Evolutionary conservation across 2,888 invertebrate genomes (phyloP), one percentile per base, ranked within the genome.

Genomic region (Meteorus colon): DNA sequence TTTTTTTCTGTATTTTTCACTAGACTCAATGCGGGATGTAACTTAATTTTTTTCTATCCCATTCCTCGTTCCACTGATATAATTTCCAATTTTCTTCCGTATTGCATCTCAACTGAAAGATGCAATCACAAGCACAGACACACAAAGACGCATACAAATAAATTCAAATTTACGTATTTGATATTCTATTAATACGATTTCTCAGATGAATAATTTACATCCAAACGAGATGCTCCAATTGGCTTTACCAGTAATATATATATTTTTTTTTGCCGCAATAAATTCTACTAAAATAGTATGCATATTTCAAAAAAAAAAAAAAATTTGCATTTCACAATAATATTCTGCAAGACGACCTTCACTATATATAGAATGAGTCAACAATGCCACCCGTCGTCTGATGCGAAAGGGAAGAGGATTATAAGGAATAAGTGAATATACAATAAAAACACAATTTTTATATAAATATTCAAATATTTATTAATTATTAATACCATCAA

Each of bases 261-360:
- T 70, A 19, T 14, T n/a, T 55, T 16, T 16, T 59, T 59, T 37
- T 24, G 19, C 24, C 27, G 24, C 10, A 70, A 70, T 55, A 59
- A 6, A 55, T 59, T 59, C 48, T 55, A 8, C 19, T 55, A 48
- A n/a, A 48, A 19, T 55, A 55, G 24, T 55, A 55, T 70, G 60
- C 60, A 70, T 70, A 60, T 41, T 24, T 70, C 16, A 2, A 2
- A 10, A 19, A 45, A 45, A 55, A 55, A 60, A 55, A 55, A 60
- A 70, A 70, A 70, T 37, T 60, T 41, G 16, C 60, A 60, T 70
- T 70, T 19, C 41, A 59, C 4, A 16, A 69, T 55, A 19, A 51
- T 68, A 41, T 34, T 69, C 55, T 69, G 37, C 34, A 69, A 27
- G 59, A 70, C 59, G 60, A 41, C 45, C 55, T 19, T 55, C 59